Percentiles rank a stretch among this genome's conserved stretches.
These are phyloP conservation scores for Pao palembangensis DNA, from an alignment of 2,113 vertebrate species.

Conservation along the genomic window DNA sequence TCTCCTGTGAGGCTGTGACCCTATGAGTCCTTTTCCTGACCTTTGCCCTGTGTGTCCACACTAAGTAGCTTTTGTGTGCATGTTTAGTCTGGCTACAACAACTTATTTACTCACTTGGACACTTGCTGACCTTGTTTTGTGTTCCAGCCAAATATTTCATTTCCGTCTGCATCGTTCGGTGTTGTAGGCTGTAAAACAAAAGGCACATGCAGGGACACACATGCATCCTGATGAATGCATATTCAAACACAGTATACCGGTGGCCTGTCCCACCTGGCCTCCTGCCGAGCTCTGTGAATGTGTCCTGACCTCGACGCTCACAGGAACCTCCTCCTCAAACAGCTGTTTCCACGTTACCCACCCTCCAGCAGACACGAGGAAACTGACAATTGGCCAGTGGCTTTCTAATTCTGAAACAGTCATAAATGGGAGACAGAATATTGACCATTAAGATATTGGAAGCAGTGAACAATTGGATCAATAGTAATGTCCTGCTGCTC, in stretches of 20 bases:
- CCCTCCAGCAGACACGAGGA: slow-evolving; percentile 33
- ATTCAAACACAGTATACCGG: neutral
- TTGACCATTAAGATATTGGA: too few relatives aligned
- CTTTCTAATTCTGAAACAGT: too few relatives aligned
- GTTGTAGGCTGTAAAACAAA: neutral
- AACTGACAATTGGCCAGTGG: slow-evolving; percentile 11
- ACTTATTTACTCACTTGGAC: slow-evolving; percentile 49
- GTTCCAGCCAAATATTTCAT: slow-evolving; percentile 20
- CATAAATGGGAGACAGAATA: too few relatives aligned
- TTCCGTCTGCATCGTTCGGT: slow-evolving; percentile 4
- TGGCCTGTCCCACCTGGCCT: slow-evolving; percentile 54
- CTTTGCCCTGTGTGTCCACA: slow-evolving; percentile 35
- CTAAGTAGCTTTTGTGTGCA: slow-evolving; percentile 35
- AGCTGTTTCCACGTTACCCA: slow-evolving; percentile 59
- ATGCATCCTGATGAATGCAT: slow-evolving; percentile 17
- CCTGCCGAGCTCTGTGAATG: slow-evolving; percentile 47
- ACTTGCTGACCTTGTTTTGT: slow-evolving; percentile 43
- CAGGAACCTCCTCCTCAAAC: slow-evolving; percentile 68
- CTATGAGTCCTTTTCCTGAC: slow-evolving; percentile 33
- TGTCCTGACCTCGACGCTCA: slow-evolving; percentile 46
- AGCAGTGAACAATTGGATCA: too few relatives aligned
- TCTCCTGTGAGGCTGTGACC: slow-evolving; percentile 23
- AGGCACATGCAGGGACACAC: neutral
- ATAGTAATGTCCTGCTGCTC: too few relatives aligned
- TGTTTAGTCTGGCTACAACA: slow-evolving; percentile 25